These are phyloP conservation scores for Hydrolagus colliei DNA, from an alignment of 2,797 vertebrate species.

Conservation along the genomic window DNA sequence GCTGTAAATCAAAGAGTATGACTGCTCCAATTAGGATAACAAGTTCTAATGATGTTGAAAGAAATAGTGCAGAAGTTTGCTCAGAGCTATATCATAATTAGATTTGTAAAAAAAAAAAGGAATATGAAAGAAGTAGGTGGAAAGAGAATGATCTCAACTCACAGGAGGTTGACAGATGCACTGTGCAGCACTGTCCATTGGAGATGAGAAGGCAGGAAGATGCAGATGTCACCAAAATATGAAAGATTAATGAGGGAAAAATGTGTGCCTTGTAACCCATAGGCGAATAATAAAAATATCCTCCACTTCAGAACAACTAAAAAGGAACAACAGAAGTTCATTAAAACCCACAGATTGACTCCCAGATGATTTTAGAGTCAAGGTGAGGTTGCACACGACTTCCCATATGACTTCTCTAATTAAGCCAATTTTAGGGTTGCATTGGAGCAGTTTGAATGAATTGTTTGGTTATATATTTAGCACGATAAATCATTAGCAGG, in stretches of 20 bases:
- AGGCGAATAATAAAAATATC: conserved; percentile 12
- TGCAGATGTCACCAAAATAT: conserved; percentile 9
- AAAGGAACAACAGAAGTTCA: conserved; percentile 19
- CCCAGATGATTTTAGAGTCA: neutral
- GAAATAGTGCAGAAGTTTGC: neutral
- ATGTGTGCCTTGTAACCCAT: neutral
- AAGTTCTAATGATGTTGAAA: conserved; percentile 15
- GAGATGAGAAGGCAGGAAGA: conserved; percentile 19
- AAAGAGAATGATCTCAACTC: neutral
- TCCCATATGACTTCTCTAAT: neutral
- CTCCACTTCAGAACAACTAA: neutral
- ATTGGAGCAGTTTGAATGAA: neutral
- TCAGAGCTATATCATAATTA: conserved; percentile 12
- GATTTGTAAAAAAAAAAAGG: conserved; percentile 16
- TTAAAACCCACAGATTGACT: conserved; percentile 21
- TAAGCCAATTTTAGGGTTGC: conserved; percentile 1
- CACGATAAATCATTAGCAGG: neutral
- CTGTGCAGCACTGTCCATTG: neutral
- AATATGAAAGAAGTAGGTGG: conserved; percentile 4
- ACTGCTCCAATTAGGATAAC: conserved; percentile 18
- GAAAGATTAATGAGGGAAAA: conserved; percentile 27
- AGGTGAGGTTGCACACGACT: neutral
- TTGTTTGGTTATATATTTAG: neutral
- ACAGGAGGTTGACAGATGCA: conserved; percentile 15
- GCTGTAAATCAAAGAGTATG: conserved; percentile 16